Conservation (phyloP, 37 sponge, comb jelly and placozoan species). For the Cliona cf. orientalis region DNA sequence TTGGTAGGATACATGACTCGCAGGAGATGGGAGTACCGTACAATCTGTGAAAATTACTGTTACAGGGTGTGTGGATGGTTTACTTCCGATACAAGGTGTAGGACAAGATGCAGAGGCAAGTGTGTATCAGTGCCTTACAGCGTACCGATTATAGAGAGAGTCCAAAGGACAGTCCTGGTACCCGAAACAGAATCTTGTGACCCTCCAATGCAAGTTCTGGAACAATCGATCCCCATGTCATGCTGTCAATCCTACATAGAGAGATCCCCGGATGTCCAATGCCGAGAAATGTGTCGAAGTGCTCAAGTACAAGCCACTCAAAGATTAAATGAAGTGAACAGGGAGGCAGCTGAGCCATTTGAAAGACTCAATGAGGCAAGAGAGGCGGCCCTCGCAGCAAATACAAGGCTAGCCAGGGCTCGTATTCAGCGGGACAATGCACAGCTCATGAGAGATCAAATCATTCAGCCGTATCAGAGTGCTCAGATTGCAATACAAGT, state of each 20-base stretch:
- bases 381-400: not conserved
- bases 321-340: not conserved
- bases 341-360: conserved; percentile 8
- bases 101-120: not conserved
- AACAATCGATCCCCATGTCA: not conserved
- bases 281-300: not conserved
- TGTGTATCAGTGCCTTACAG: not conserved
- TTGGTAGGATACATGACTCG: not conserved
- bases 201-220: not conserved
- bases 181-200: not conserved
- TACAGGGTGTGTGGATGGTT: not conserved
- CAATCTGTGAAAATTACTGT: too few species aligned
- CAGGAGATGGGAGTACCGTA: not conserved
- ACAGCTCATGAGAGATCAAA: conserved; percentile 10
- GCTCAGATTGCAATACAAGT: not conserved
- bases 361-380: not conserved
- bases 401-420: not conserved
- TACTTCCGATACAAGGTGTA: not conserved
- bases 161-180: not conserved
- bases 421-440: not conserved
- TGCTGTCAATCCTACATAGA: not conserved
- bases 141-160: not conserved
- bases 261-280: not conserved
- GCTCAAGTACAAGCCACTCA: not conserved
- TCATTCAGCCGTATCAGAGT: not conserved